Evolutionary conservation across 2,113 vertebrate genomes (phyloP), one percentile per base, ranked within the genome.

Genomic region (Hiodon tergisus): DNA sequence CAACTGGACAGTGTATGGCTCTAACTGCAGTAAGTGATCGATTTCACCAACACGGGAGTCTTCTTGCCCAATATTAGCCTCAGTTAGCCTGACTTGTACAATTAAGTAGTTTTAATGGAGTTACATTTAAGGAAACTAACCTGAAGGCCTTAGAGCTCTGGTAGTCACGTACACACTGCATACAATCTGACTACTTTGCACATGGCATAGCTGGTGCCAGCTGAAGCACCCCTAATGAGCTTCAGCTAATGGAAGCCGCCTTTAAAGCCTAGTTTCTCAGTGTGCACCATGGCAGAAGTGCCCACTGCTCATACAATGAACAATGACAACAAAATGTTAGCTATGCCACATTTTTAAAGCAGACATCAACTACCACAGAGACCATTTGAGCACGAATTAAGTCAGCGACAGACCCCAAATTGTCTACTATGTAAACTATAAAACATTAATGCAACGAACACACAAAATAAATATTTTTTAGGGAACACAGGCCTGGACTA

Each of bases 161-260:
- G 6, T 48, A 7, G 14, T 57, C 46, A 69, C 9, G 52, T n/a
- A 8, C 46, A 50, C 17, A 6, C 71, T 60, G 53, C 83, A 69
- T 78, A 80, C 80, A 81, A 46, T 75, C 76, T 54, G 74, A 67
- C 68, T 50, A 71, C 78, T 77, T 73, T 79, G 76, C 73, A 81
- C 79, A 82, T 81, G 78, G 81, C 84, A 88, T 87, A 82, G 78
- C 80, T 84, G 75, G 16, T 51, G 72, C 76, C 78, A 84, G 81
- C 78, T 76, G 84, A 85, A 79, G 86, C 86, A 67, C 17, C n/a
- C 76, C 79, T 89, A 90, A 88, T 81, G 74, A 71, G 81, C 78
- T 78, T 69, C 75, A 77, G 83, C 83, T 78, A 76, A 85, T 81
- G 84, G 77, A 81, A 80, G 78, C 60, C 58, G 57, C 74, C 58